Percentiles rank a stretch among this genome's conserved stretches.
phyloP scores from a whole-genome alignment of 1,140 invertebrate species.

The Drosophila repleta region DNA sequence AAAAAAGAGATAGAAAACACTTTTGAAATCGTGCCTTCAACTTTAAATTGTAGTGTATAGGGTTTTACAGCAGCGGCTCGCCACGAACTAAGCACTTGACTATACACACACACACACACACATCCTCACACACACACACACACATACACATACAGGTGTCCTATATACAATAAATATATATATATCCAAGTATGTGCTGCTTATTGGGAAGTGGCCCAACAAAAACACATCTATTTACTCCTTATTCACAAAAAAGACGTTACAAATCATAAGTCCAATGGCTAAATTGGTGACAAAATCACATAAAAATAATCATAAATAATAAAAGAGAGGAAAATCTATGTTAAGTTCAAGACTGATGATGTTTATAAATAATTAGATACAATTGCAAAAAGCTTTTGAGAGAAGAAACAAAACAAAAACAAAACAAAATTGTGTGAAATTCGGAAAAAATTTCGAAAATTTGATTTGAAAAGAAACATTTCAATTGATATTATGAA shows the following conservation, averaged over 20 bases:
- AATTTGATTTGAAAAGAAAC: constrained; percentile 62
- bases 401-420: neutral
- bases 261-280: constrained; percentile 34
- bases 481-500: constrained; percentile 44
- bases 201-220: constrained; percentile 12
- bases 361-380: constrained; percentile 81
- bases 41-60: constrained; percentile 57
- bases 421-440: constrained; percentile 41
- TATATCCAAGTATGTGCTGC: neutral
- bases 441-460: constrained; percentile 57
- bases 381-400: constrained; percentile 37
- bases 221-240: constrained; percentile 32
- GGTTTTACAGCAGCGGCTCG: constrained; percentile 36
- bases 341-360: constrained; percentile 83
- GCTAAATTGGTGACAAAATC: constrained; percentile 15
- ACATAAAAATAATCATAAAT: constrained; percentile 11
- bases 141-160: too few species aligned
- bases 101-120: constrained; percentile 7
- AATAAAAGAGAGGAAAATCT: constrained; percentile 48
- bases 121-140: too few species aligned
- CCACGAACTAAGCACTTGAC: constrained; percentile 23
- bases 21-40: constrained; percentile 81
- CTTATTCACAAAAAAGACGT: constrained; percentile 47
- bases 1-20: constrained; percentile 47
- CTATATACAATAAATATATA: constrained; percentile 6